Base-by-base conservation (phyloP, 2,113 vertebrate species). In the Phylloscopus trochilus region DNA sequence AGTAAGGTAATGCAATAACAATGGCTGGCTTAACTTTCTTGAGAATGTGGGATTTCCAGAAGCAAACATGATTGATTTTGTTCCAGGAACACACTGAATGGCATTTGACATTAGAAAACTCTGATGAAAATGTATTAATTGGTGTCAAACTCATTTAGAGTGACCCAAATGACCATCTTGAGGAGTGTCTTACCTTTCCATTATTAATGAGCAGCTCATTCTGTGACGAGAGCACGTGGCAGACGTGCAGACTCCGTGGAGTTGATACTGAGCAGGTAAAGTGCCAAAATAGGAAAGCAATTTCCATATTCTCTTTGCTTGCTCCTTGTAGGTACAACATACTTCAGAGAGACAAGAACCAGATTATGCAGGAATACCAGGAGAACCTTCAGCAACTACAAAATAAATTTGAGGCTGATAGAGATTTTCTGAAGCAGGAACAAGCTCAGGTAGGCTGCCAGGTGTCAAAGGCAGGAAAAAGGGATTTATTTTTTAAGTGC, bases 341-440 rank as follows among this genome's bases (percentile, higher is more conserved):
- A 9, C 95, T 99, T 69, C 98, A 98, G 96, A 98, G 97, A 89
- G 99, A 99, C 95, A 99, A 98, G 60, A 98, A 98, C 44, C 87
- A 88, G 76, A 96, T 98, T 87, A 69, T 70, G 11, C 97, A 98
- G 69, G 97, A 98, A 46, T 98, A 98, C 53, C 97, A 99, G 75
- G 92, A 98, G 74, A 97, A 89, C 5, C 49, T 98, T 60, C 97
- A 98, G 75, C 97, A 98, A 18, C 97, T 99, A 51, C 98, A 98
- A 87, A 96, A 92, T 94, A 98, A 98, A 93, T 97, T 97, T 9
- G 98, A 99, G 60, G 95, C 96, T 2, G 98, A 99, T 81, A 52
- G 98, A 53, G 98, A 89, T 95, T 96, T 98, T 92, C 94, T 99
- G 63, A 98, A 98, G 72, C 98, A 99, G 95, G 99, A 99, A 46